Percentiles rank a stretch among this genome's conserved stretches.
Conservation (phyloP, 1,140 invertebrate species). For the Heliothis virescens region DNA sequence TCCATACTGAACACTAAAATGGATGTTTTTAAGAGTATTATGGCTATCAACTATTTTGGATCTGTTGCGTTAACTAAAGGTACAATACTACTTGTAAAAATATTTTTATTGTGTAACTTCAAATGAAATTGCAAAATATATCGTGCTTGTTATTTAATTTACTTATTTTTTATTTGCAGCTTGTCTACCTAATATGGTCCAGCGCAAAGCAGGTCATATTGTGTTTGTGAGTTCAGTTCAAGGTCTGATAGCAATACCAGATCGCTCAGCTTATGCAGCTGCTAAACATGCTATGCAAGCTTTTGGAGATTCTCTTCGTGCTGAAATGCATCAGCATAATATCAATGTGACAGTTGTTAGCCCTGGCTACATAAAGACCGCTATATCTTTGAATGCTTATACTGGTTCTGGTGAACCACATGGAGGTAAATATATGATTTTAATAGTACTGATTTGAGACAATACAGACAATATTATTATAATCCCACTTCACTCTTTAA, state of each 20-base stretch:
- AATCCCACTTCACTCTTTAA: no score
- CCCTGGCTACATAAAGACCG: conserved; percentile 96
- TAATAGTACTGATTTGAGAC: no score
- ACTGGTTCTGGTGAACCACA: conserved; percentile 91
- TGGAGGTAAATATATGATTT: conserved; percentile 88
- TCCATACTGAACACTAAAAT: conserved; percentile 91
- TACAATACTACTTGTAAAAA: conserved; percentile 71
- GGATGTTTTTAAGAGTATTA: conserved; percentile 95
- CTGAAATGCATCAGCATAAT: conserved; percentile 92
- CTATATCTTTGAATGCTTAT: conserved; percentile 95
- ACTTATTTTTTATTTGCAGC: conserved; percentile 81
- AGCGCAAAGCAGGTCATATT: conserved; percentile 92
- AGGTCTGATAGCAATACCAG: conserved; percentile 95
- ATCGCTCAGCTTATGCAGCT: conserved; percentile 95
- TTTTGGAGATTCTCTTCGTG: conserved; percentile 93
- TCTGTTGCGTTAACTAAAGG: conserved; percentile 96
- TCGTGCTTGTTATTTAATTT: not conserved
- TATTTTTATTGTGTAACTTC: not conserved
- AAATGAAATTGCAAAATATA: not conserved
- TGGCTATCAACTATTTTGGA: conserved; percentile 98
- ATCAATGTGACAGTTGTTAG: conserved; percentile 93
- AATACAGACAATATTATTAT: no score
- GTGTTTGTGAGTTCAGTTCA: conserved; percentile 97
- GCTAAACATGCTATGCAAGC: conserved; percentile 98
- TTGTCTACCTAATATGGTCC: conserved; percentile 93